Conservation (phyloP, 2,888 invertebrate species). For the Alentia gelatinosa region DNA sequence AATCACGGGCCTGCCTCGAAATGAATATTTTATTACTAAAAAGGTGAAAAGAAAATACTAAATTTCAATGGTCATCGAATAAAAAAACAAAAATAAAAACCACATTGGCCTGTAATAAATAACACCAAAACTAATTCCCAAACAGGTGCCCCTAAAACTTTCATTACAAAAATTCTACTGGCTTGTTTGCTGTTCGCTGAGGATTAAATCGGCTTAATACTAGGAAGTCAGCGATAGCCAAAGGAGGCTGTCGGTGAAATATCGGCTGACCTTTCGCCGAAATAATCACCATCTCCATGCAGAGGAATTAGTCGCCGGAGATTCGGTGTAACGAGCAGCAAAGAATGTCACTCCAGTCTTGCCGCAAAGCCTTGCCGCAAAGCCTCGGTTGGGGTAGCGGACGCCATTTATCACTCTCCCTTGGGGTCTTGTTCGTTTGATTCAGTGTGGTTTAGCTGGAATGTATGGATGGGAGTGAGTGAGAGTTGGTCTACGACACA, state of each 20-base stretch:
- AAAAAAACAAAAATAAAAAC: neutral
- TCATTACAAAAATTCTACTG: neutral
- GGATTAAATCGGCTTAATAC: neutral
- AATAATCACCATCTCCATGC: neutral
- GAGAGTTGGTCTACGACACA: neutral
- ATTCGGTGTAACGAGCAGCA: neutral
- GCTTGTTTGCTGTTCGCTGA: neutral
- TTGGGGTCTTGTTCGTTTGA: too few relatives aligned
- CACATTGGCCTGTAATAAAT: neutral
- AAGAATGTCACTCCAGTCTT: neutral
- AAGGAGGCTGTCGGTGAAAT: neutral
- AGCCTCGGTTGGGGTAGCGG: neutral
- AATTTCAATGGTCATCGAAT: too few relatives aligned
- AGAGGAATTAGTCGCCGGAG: neutral
- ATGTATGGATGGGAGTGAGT: neutral
- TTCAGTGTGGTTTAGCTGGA: too few relatives aligned
- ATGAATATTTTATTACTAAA: constrained; percentile 11
- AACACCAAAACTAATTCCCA: neutral
- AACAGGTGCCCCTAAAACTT: neutral
- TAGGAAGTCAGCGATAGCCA: neutral
- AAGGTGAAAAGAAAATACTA: neutral
- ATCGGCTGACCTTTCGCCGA: neutral
- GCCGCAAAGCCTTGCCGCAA: neutral
- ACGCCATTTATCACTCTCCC: neutral
- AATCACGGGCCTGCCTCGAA: neutral